Evolutionary conservation across 2,797 vertebrate species (phyloP), one percentile per base, ranked within the genome.

Genomic region (Melanotaenia maccullochi): DNA sequence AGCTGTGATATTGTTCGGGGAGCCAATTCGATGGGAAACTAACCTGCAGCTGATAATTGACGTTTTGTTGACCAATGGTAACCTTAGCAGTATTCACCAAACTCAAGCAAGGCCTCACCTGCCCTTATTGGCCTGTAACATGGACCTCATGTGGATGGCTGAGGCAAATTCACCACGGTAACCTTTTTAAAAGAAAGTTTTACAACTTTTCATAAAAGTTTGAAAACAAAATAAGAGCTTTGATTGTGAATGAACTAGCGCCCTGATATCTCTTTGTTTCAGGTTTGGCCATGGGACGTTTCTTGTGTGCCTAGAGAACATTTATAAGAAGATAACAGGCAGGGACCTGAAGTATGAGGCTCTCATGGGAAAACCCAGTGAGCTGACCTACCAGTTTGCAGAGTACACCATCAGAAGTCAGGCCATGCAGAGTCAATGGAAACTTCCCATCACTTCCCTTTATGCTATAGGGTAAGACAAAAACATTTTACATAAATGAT

Each of bases 91-190:
- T 36, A 81, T 83, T 0, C 95, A 97, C 49, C 86, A 84, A 74
- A 82, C 56, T 24, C 87, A 90, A 1, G 93, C 35, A 4, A 80
- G 49, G 64, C 88, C 95, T 68, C 97, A 97, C 77, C 92, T 97
- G 44, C 96, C 96, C 2, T 88, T 98, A 14, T 89, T 97, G 73
- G 97, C 96, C 76, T 98, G 97, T 71, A 97, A 97, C 87, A 96
- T 97, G 96, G 97, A 98, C 92, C 95, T 98, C 35, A 95, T 98
- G 96, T 98, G 97, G 97, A 96, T 97, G 91, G 95, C 97, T 4
- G 97, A 98, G 86, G 96, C 96, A 0, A 95, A 95, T 42, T 95
- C 96, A 60, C 96, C 96, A 65, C 95, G 96, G 97, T 96, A 83
- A 85, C 5, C 5, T 24, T 33, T 47, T 36, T 18, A 9, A 11